Percentiles rank a stretch among this genome's conserved stretches.
Conservation (phyloP, 2,888 invertebrate species). For the Tromatobia lineatoria region DNA sequence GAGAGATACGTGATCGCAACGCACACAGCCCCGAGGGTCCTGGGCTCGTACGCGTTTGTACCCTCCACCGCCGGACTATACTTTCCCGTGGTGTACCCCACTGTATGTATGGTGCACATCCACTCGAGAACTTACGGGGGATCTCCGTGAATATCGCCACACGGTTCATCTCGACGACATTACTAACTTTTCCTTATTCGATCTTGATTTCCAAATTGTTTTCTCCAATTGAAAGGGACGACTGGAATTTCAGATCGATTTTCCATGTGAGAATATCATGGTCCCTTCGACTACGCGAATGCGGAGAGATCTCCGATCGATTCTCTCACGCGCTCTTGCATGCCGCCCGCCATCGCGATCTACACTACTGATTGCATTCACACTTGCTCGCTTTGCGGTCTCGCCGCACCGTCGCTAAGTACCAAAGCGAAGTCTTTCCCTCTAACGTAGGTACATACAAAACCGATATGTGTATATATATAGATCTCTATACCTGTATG, state of each 20-base stretch:
- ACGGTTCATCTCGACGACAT: constrained; percentile 7
- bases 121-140: not conserved
- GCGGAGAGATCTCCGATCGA: constrained; percentile 40
- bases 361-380: constrained; percentile 65
- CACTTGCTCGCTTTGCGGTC: constrained; percentile 57
- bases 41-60: constrained; percentile 53
- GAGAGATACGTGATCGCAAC: constrained; percentile 85
- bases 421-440: constrained; percentile 8
- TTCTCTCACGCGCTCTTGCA: constrained; percentile 59
- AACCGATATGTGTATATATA: not conserved
- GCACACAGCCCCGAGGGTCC: constrained; percentile 82
- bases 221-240: not conserved
- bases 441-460: not conserved
- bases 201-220: constrained; percentile 7
- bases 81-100: constrained; percentile 21
- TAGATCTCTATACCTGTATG: not conserved
- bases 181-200: not conserved
- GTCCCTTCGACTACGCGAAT: not conserved
- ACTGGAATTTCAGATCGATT: constrained; percentile 5
- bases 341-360: constrained; percentile 56
- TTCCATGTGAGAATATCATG: constrained; percentile 6
- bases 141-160: not conserved
- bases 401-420: constrained; percentile 38
- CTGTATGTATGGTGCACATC: not conserved
- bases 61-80: constrained; percentile 44